Conservation (phyloP, 1,140 invertebrate genomes). For the Cephus cinctus region DNA sequence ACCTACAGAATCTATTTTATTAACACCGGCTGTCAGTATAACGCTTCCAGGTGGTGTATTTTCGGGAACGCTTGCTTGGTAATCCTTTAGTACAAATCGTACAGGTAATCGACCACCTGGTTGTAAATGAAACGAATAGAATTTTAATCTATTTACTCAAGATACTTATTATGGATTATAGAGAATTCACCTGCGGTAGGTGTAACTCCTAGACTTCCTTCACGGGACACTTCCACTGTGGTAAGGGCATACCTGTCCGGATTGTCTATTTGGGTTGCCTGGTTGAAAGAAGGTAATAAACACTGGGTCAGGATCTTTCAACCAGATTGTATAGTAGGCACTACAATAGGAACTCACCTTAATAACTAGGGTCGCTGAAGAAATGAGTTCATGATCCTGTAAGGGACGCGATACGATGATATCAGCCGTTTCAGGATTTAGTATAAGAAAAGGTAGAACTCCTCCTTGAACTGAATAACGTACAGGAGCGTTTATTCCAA, state of each 20-base stretch:
- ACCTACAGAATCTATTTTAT: constrained; percentile 55
- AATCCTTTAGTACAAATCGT: constrained; percentile 73
- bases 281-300: constrained; percentile 22
- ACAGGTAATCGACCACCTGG: constrained; percentile 51
- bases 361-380: constrained; percentile 75
- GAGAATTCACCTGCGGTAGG: constrained; percentile 39
- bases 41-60: constrained; percentile 72
- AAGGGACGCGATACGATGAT: constrained; percentile 64
- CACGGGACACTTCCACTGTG: constrained; percentile 69
- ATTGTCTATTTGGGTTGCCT: constrained; percentile 87
- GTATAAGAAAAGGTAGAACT: constrained; percentile 48
- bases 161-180: not conserved
- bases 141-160: too few species aligned
- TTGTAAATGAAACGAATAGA: constrained; percentile 22
- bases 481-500: constrained; percentile 75
- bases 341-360: constrained; percentile 46
- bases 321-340: not conserved
- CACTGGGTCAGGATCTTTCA: constrained; percentile 6
- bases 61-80: constrained; percentile 72
- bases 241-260: constrained; percentile 82
- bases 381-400: constrained; percentile 61
- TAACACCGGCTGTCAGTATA: constrained; percentile 60
- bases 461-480: constrained; percentile 62
- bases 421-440: constrained; percentile 63
- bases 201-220: constrained; percentile 43